These are phyloP conservation scores for Agrilus biguttatus DNA, from an alignment of 2,888 invertebrate genomes.

Conservation along the genomic window DNA sequence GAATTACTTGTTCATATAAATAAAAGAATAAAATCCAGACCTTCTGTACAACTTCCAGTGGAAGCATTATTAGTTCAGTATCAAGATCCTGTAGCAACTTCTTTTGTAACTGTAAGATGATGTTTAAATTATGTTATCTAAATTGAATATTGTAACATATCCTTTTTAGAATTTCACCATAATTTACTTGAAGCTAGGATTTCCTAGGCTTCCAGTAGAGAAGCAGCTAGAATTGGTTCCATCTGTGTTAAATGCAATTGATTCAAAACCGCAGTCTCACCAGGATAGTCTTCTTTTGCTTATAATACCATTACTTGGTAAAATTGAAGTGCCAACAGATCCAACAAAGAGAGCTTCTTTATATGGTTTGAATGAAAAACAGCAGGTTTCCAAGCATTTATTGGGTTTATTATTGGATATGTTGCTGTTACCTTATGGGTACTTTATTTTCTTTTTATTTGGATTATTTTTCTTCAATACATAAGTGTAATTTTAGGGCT, in stretches of 20 bases:
- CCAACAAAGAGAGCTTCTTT: conserved; percentile 45
- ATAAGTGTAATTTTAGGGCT: conserved; percentile 17
- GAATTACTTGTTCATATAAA: conserved; percentile 85
- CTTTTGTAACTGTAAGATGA: conserved; percentile 59
- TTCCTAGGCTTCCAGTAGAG: conserved; percentile 60
- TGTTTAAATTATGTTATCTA: conserved; percentile 1
- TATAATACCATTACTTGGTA: conserved; percentile 63
- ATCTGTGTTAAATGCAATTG: conserved; percentile 58
- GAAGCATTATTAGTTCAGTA: conserved; percentile 70
- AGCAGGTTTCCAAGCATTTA: conserved; percentile 50
- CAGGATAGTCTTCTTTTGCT: conserved; percentile 75
- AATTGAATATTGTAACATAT: background rate
- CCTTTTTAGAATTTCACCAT: conserved; percentile 75
- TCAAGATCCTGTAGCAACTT: conserved; percentile 58
- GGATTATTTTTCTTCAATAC: background rate
- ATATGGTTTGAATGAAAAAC: conserved; percentile 60
- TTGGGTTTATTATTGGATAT: conserved; percentile 70
- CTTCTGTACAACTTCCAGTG: conserved; percentile 73
- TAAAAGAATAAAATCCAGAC: conserved; percentile 72
- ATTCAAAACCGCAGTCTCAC: conserved; percentile 68
- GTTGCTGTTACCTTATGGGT: conserved; percentile 76
- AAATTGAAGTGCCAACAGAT: conserved; percentile 51
- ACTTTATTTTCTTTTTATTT: conserved; percentile 14
- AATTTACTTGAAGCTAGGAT: conserved; percentile 87
- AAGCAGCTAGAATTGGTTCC: conserved; percentile 66